Conservation (phyloP, 2,888 invertebrate species). For the Odontothrips loti region DNA sequence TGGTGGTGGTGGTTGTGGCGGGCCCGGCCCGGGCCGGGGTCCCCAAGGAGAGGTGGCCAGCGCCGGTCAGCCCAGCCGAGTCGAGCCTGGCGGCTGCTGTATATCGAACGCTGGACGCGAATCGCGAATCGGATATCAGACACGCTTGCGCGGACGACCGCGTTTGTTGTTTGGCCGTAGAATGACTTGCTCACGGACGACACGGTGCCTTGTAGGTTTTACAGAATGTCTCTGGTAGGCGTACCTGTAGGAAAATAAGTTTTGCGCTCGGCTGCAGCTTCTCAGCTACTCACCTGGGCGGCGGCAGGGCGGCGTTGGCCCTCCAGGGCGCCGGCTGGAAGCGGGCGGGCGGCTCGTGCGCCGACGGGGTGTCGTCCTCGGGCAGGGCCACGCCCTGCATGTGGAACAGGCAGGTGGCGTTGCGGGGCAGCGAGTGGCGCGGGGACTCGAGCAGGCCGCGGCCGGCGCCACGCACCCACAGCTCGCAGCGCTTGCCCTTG, state of each 20-base stretch:
- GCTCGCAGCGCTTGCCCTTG: constrained; percentile 82
- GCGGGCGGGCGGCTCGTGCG: constrained; percentile 9
- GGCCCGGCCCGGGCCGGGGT: background rate
- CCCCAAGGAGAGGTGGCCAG: no score
- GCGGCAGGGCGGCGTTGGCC: constrained; percentile 21
- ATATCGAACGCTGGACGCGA: no score
- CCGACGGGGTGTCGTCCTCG: constrained; percentile 24
- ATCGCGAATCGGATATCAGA: no score
- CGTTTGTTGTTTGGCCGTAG: no score
- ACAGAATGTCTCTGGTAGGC: no score
- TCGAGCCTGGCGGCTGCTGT: no score
- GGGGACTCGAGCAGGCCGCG: constrained; percentile 79
- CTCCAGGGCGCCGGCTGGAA: constrained; percentile 24
- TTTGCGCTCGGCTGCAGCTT: no score
- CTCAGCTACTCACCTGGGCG: background rate
- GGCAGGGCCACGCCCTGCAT: constrained; percentile 54
- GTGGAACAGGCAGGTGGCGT: constrained; percentile 85
- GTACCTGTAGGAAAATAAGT: no score
- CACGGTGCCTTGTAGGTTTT: no score
- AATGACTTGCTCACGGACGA: no score
- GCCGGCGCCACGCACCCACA: constrained; percentile 76
- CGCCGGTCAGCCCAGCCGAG: no score
- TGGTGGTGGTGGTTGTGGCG: background rate
- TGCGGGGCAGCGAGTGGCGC: constrained; percentile 77
- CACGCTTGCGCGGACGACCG: no score